phyloP scores from a whole-genome alignment of 2,113 vertebrate genomes.

The Egretta garzetta region DNA sequence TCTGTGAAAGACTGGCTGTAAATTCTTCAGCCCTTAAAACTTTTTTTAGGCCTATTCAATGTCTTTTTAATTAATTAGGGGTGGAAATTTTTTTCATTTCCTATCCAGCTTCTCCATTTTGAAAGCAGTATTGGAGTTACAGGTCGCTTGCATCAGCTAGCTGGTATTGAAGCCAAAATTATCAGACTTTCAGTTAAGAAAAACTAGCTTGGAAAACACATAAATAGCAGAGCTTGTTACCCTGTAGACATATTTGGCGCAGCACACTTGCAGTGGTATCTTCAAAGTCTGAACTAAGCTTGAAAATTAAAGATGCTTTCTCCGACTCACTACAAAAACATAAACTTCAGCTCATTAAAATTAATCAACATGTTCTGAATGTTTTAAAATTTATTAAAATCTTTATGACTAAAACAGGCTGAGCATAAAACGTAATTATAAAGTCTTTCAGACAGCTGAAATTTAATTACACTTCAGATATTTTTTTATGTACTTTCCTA shows the following conservation, averaged over 20 bases:
- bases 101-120: not conserved
- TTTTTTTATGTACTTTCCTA: not conserved
- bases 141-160: not conserved
- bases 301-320: not conserved
- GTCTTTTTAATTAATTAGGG: not conserved
- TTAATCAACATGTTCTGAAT: not conserved
- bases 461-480: not conserved
- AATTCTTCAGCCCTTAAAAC: not conserved
- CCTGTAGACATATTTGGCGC: accelerated
- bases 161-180: not conserved
- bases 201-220: not conserved
- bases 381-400: not conserved
- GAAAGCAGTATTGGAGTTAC: not conserved
- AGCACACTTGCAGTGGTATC: accelerated
- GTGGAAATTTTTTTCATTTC: not conserved
- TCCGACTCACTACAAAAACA: not conserved
- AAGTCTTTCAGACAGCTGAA: not conserved
- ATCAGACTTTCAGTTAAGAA: not conserved
- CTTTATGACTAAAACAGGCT: not conserved
- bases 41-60: not conserved
- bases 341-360: not conserved
- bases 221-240: not conserved
- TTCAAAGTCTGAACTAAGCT: not conserved
- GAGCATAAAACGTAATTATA: not conserved
- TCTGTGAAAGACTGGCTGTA: not conserved